Conservation (phyloP, 2,797 vertebrate genomes). For the Peromyscus nudipes region DNA sequence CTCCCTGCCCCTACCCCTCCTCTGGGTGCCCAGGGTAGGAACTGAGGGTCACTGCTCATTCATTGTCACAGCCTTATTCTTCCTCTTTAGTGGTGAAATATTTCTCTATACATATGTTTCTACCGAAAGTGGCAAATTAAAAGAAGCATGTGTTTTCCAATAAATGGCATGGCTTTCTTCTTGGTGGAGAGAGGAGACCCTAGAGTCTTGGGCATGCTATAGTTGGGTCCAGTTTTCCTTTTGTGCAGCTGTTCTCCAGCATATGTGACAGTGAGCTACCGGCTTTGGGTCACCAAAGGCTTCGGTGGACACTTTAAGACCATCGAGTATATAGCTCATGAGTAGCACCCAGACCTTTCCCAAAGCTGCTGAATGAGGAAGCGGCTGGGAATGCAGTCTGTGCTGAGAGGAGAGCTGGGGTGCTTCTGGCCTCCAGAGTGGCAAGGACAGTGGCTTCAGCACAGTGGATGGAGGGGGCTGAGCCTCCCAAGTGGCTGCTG, state of each 20-base stretch:
- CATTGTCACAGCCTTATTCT: accelerated
- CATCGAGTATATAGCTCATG: neutral
- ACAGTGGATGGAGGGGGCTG: accelerated
- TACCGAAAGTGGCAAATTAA: neutral
- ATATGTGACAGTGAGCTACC: accelerated
- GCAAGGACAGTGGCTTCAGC: neutral
- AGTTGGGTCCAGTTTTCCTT: neutral
- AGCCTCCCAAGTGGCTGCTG: neutral
- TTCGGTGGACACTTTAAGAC: neutral
- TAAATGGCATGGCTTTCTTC: neutral
- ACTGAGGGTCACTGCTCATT: accelerated
- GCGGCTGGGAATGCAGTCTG: too few species aligned
- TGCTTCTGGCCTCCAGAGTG: accelerated
- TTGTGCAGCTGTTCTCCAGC: accelerated
- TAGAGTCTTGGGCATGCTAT: accelerated
- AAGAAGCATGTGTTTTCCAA: neutral
- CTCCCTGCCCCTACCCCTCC: accelerated
- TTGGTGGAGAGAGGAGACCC: neutral
- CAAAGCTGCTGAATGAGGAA: neutral
- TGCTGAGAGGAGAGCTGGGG: neutral
- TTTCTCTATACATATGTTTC: neutral
- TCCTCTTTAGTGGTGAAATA: neutral
- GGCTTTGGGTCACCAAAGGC: neutral
- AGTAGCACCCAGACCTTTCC: neutral
- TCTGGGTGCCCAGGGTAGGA: neutral